Conservation (phyloP, 2,888 invertebrate genomes). For the Ophonus ardosiacus region DNA sequence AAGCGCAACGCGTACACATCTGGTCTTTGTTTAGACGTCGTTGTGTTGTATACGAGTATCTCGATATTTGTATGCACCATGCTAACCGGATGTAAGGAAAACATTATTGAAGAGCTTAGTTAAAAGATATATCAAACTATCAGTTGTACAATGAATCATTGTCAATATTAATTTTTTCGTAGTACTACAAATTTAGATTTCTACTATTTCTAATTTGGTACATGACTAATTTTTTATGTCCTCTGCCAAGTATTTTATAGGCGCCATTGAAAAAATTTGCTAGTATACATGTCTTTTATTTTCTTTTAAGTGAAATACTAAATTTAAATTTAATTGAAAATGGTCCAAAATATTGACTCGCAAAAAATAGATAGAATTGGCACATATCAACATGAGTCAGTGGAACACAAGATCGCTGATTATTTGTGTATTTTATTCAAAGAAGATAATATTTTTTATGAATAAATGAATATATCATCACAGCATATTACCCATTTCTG, state of each 20-base stretch:
- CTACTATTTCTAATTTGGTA: background rate
- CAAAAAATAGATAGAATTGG: background rate
- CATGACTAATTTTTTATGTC: background rate
- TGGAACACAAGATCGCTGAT: background rate
- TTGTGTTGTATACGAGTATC: constrained; percentile 18
- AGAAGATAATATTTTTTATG: background rate
- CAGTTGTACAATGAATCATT: background rate
- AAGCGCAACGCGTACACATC: constrained; percentile 31
- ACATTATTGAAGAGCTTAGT: background rate
- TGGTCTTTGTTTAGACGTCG: constrained; percentile 14
- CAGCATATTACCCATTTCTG: no score
- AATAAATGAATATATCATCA: no score
- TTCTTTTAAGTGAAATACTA: background rate
- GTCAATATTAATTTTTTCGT: background rate
- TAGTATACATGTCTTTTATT: background rate
- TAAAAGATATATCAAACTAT: background rate
- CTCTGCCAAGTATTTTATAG: background rate
- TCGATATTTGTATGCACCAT: constrained; percentile 25
- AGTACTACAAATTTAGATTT: background rate
- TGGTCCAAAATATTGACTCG: background rate
- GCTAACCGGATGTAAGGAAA: constrained; percentile 7
- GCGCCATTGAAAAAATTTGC: background rate
- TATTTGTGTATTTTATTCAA: background rate
- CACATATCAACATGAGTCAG: background rate
- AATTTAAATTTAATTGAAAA: background rate